These are phyloP conservation scores for Meta bourneti DNA, from an alignment of 2,888 invertebrate genomes.

Conservation along the genomic window DNA sequence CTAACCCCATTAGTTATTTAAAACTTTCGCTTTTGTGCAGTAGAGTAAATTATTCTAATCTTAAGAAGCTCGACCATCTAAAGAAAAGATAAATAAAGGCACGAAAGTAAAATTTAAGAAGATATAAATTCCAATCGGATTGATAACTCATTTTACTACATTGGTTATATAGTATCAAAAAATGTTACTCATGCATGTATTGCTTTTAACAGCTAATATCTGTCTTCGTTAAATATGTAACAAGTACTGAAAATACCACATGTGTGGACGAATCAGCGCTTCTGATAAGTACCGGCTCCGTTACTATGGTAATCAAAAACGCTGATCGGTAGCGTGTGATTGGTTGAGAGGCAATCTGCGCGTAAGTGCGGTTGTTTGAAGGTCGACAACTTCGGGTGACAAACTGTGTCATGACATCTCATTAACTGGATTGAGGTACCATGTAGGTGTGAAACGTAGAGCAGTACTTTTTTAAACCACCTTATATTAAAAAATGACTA, in stretches of 20 bases:
- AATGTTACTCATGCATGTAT: too few relatives aligned
- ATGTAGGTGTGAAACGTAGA: neutral
- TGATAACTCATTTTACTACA: too few relatives aligned
- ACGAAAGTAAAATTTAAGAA: too few relatives aligned
- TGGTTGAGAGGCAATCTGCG: neutral
- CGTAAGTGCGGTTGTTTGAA: neutral
- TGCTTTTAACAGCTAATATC: neutral
- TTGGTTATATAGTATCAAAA: too few relatives aligned
- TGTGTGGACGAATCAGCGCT: neutral
- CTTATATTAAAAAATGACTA: too few relatives aligned
- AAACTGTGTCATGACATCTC: conserved; percentile 1
- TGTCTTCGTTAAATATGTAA: conserved; percentile 20
- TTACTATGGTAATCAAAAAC: conserved; percentile 15
- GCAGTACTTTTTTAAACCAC: neutral
- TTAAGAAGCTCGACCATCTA: too few relatives aligned
- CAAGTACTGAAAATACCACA: neutral
- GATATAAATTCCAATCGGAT: too few relatives aligned
- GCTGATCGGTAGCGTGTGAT: neutral
- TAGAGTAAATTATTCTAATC: too few relatives aligned
- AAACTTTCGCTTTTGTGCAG: too few relatives aligned
- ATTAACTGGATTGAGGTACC: neutral
- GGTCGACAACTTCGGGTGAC: conserved; percentile 4
- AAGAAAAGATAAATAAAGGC: too few relatives aligned
- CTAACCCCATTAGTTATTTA: too few relatives aligned
- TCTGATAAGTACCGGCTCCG: neutral